These are phyloP conservation scores for Idris sp. DNA, from an alignment of 1,140 invertebrate genomes.

Conservation along the genomic window DNA sequence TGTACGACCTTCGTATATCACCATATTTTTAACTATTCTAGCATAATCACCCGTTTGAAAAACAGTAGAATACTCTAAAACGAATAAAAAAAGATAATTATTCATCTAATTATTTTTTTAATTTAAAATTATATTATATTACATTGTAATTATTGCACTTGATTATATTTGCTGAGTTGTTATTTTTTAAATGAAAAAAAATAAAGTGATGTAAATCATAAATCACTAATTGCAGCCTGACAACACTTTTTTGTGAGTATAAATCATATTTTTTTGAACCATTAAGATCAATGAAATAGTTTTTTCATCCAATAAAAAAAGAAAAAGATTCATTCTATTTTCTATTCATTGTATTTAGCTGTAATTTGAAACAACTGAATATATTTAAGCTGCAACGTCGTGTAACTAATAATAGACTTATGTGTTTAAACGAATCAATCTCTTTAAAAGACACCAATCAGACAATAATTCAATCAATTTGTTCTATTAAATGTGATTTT, in stretches of 20 bases:
- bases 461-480: constrained; percentile 50
- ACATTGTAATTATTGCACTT: too few relatives aligned
- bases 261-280: too few relatives aligned
- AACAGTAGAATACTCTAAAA: constrained; percentile 82
- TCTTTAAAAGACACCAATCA: constrained; percentile 44
- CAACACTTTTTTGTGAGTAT: constrained; percentile 7
- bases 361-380: too few relatives aligned
- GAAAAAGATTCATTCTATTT: too few relatives aligned
- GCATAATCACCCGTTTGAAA: constrained; percentile 92
- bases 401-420: constrained; percentile 42
- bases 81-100: constrained; percentile 17
- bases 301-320: too few relatives aligned
- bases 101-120: too few relatives aligned
- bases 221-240: neutral
- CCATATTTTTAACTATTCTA: constrained; percentile 82
- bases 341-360: too few relatives aligned
- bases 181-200: too few relatives aligned
- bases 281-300: too few relatives aligned
- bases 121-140: too few relatives aligned
- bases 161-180: too few relatives aligned
- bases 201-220: too few relatives aligned
- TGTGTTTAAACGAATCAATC: constrained; percentile 44
- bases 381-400: constrained; percentile 6
- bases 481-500: constrained; percentile 38
- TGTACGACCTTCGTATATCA: constrained; percentile 88